Conservation (phyloP, 2,797 vertebrate species). For the Mallotus villosus region DNA sequence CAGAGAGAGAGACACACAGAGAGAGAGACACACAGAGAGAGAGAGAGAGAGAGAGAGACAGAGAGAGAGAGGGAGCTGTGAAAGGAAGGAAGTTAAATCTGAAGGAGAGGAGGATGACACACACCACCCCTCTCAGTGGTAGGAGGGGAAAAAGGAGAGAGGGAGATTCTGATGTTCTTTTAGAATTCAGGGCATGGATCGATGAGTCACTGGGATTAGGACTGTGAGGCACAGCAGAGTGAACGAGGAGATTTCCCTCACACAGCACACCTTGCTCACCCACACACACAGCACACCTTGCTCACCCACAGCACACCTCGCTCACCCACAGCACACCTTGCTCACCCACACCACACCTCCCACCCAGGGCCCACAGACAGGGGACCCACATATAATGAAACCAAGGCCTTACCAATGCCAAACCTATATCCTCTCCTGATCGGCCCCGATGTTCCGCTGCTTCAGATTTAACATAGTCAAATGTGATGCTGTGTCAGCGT, state of each 20-base stretch:
- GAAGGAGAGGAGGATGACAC: neutral
- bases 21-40: neutral
- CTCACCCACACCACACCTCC: too few relatives aligned
- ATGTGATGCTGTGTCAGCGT: slow-evolving; percentile 3
- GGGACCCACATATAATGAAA: too few relatives aligned
- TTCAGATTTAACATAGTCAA: slow-evolving; percentile 6
- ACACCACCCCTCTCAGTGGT: neutral
- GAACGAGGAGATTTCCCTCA: too few relatives aligned
- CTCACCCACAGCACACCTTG: too few relatives aligned
- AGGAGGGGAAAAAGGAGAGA: neutral
- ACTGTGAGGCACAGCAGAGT: slow-evolving; percentile 27
- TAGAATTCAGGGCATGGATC: neutral
- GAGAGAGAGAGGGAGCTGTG: neutral
- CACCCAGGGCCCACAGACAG: too few relatives aligned
- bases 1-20: neutral
- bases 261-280: too few relatives aligned
- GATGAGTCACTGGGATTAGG: slow-evolving; percentile 13
- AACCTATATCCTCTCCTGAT: too few relatives aligned
- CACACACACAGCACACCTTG: too few relatives aligned
- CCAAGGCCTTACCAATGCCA: too few relatives aligned
- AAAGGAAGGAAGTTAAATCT: neutral
- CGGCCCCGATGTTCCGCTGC: slow-evolving; percentile 19
- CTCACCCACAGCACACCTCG: too few relatives aligned
- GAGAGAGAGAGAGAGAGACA: neutral
- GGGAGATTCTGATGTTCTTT: neutral